Conservation (phyloP, 2,113 vertebrate species). For the Gnathonemus echidnorhynchus region DNA sequence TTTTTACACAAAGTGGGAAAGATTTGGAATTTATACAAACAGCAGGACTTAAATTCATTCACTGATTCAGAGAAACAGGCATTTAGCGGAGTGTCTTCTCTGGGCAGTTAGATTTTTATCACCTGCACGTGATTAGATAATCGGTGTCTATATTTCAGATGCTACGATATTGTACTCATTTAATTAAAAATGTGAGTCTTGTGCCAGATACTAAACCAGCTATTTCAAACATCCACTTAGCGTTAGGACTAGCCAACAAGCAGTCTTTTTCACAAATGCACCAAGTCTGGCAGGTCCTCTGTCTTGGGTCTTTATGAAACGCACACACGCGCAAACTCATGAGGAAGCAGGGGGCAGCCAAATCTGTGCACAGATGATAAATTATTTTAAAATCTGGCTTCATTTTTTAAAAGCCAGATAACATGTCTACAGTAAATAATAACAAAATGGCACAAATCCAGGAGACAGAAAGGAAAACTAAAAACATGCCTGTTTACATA, state of each 20-base stretch:
- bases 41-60: neutral
- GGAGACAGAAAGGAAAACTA: neutral
- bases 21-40: neutral
- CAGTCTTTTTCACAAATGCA: neutral
- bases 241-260: neutral
- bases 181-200: neutral
- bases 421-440: neutral
- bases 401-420: neutral
- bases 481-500: neutral
- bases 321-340: neutral
- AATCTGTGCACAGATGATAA: neutral
- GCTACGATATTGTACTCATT: neutral
- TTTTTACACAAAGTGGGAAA: neutral
- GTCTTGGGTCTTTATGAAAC: neutral
- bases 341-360: neutral
- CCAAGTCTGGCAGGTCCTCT: neutral
- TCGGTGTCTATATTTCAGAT: constrained; percentile 7
- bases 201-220: neutral
- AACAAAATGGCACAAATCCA: neutral
- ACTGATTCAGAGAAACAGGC: neutral
- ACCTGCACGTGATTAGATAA: neutral
- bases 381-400: neutral
- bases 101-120: neutral
- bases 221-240: neutral
- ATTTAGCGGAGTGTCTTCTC: neutral